Evolutionary conservation across 2,888 invertebrate genomes (phyloP), one percentile per base, ranked within the genome.

Genomic region (Halictus ligatus): DNA sequence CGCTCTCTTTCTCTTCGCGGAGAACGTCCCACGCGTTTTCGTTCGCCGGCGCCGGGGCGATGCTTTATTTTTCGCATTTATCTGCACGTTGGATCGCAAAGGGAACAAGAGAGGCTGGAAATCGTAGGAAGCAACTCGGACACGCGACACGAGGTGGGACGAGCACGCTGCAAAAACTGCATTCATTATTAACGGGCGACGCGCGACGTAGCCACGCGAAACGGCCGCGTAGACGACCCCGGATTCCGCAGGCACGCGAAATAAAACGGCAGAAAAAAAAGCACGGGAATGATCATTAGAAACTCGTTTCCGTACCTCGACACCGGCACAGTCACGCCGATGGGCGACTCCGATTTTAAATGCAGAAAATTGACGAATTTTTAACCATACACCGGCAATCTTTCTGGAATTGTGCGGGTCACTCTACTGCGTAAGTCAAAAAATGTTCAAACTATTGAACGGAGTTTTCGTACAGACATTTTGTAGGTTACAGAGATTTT

Each of bases 121-220:
- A 87, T 79, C 77, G 77, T 78, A 82, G 81, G 80, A 89, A 64
- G 84, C 75, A 78, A 29, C 67, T 46, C 46, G 84, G 84, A 78
- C 73, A 72, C 84, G 87, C 78, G 82, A 69, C 78, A 76, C 74
- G 75, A 35, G 75, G 75, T 54, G 69, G 69, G 40, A 40, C 69
- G 69, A 43, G n/a, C 69, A 40, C 43, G 40, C 78, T 75, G 75
- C 81, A 87, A 89, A 87, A 89, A 89, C 69, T 75, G 78, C 85
- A 81, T 83, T 85, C 82, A 79, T 89, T 89, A 89, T 85, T 83
- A 88, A 87, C 87, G 85, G 82, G 80, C 71, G 35, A 78, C 64
- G 86, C 86, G 88, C 83, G 88, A 83, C 81, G 83, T 74, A 78
- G 64, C 72, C 74, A 80, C 76, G 67, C 78, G 76, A 78, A 75